Conservation (phyloP, 2,797 vertebrate species). For the Acipenser transmontanus region DNA sequence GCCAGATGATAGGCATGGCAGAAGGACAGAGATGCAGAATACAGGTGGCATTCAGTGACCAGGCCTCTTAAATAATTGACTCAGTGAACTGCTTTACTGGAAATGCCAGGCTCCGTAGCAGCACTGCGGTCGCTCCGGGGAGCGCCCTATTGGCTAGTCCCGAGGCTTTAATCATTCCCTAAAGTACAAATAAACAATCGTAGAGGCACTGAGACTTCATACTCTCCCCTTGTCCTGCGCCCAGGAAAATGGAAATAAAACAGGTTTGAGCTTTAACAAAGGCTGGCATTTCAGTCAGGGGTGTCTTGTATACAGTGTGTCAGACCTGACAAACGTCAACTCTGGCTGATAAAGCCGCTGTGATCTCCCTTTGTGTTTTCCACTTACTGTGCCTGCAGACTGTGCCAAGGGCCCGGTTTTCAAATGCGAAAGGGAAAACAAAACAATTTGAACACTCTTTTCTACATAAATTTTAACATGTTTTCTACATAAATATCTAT, state of each 20-base stretch:
- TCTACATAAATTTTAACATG: too few species aligned
- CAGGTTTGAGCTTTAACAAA: slow-evolving; percentile 59
- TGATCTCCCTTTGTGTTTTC: slow-evolving; percentile 52
- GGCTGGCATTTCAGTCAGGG: slow-evolving; percentile 74
- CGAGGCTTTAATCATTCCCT: slow-evolving; percentile 38
- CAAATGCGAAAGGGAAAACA: too few species aligned
- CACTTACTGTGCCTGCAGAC: slow-evolving; percentile 35
- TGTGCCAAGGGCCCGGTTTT: too few species aligned
- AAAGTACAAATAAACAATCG: slow-evolving; percentile 69
- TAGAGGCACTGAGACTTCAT: slow-evolving; percentile 55
- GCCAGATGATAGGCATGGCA: slow-evolving; percentile 54
- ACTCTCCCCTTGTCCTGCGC: slow-evolving; percentile 54
- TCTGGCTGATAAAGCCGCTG: slow-evolving; percentile 43
- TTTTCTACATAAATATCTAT: too few species aligned
- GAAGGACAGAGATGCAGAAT: slow-evolving; percentile 36
- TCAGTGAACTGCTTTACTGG: slow-evolving; percentile 49
- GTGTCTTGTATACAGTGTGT: slow-evolving; percentile 56
- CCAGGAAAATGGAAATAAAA: slow-evolving; percentile 51
- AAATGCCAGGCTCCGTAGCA: slow-evolving; percentile 66
- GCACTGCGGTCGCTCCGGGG: slow-evolving; percentile 52
- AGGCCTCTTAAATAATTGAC: slow-evolving; percentile 59
- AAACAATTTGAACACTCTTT: too few species aligned
- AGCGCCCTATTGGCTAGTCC: slow-evolving; percentile 53
- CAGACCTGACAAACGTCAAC: slow-evolving; percentile 53
- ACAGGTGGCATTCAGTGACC: slow-evolving; percentile 70